These are phyloP conservation scores for Pectinophora gossypiella DNA, from an alignment of 1,140 invertebrate species.

Conservation along the genomic window DNA sequence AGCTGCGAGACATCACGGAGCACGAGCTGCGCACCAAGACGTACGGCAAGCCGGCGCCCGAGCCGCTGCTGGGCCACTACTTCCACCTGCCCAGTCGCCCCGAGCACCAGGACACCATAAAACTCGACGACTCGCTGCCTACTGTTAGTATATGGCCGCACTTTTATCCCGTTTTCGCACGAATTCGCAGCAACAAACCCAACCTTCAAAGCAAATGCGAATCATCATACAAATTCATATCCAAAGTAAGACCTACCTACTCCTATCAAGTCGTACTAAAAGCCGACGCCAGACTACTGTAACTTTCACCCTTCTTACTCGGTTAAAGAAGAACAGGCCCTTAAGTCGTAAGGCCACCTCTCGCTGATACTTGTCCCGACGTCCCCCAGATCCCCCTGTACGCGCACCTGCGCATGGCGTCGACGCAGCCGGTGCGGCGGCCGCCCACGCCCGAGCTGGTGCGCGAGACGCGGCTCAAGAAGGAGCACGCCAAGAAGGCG, in stretches of 20 bases:
- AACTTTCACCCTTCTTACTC: too few species aligned
- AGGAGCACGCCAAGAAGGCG: constrained; percentile 8
- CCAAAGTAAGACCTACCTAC: too few species aligned
- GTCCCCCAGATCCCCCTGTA: constrained; percentile 76
- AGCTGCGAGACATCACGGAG: constrained; percentile 49
- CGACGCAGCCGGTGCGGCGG: constrained; percentile 59
- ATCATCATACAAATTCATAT: too few species aligned
- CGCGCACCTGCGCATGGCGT: constrained; percentile 72
- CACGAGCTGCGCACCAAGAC: constrained; percentile 48
- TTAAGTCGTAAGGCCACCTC: too few species aligned
- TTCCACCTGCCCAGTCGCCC: constrained; percentile 53
- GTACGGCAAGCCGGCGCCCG: constrained; percentile 59
- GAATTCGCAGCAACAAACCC: too few species aligned
- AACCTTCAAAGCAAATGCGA: too few species aligned
- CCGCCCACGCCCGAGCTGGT: constrained; percentile 69
- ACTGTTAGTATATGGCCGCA: too few species aligned
- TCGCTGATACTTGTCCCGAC: not conserved
- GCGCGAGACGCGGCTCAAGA: constrained; percentile 41
- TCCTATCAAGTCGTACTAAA: too few species aligned
- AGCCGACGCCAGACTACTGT: too few species aligned
- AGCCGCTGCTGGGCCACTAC: constrained; percentile 68
- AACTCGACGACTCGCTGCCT: constrained; percentile 71
- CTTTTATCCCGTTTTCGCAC: too few species aligned
- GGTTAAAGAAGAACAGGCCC: too few species aligned
- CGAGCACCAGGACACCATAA: constrained; percentile 45